Evolutionary conservation across 2,113 vertebrate genomes (phyloP).

Genomic region (Tachycineta bicolor): DNA sequence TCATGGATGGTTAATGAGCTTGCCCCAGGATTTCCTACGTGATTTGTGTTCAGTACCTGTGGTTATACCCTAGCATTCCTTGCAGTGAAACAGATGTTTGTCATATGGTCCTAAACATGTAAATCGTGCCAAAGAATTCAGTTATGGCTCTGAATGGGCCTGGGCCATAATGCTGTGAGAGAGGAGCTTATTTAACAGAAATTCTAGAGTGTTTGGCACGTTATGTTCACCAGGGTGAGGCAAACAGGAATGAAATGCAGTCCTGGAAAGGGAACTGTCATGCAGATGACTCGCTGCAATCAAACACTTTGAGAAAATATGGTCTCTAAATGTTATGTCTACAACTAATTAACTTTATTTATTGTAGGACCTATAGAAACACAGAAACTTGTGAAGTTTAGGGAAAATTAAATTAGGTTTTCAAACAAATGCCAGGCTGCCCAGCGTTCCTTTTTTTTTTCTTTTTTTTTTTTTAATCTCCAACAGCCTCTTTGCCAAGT

Average conservation of each 20-base stretch:
- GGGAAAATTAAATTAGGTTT: slow-evolving; percentile 29
- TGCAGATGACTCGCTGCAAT: slow-evolving; percentile 8
- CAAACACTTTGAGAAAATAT: slow-evolving; percentile 14
- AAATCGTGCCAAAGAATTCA: slow-evolving; percentile 17
- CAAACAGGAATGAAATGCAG: neutral
- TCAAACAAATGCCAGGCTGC: slow-evolving; percentile 17
- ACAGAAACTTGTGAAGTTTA: slow-evolving; percentile 35
- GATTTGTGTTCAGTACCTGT: neutral
- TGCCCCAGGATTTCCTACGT: neutral
- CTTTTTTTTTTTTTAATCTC: neutral
- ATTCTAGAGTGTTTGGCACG: neutral
- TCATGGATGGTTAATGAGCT: neutral
- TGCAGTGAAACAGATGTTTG: slow-evolving; percentile 28
- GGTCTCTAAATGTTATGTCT: slow-evolving; percentile 32
- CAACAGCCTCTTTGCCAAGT: neutral
- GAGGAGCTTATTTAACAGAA: neutral
- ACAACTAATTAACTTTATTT: slow-evolving; percentile 41
- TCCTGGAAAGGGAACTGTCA: neutral
- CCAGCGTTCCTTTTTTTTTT: neutral
- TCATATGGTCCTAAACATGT: neutral
- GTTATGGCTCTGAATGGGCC: neutral
- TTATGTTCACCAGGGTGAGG: neutral
- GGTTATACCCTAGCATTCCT: neutral
- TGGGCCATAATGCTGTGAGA: neutral
- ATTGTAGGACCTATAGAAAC: slow-evolving; percentile 7